Conservation (phyloP, 2,888 invertebrate genomes). For the Hydrotaea cyrtoneurina region DNA sequence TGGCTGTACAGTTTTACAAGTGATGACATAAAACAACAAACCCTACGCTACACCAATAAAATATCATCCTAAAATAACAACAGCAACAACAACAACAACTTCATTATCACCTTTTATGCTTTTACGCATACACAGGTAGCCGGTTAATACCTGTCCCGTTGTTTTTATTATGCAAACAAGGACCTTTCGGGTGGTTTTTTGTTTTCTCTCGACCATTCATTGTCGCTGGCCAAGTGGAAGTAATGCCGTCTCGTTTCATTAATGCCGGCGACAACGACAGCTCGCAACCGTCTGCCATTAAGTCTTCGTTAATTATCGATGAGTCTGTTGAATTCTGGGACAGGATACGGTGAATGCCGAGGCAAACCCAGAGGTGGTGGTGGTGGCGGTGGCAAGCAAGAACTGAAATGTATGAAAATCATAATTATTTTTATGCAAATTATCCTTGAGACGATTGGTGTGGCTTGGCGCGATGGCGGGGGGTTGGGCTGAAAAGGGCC, state of each 20-base stretch:
- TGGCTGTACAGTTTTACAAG: neutral
- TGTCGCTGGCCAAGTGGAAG: neutral
- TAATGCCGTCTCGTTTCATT: conserved; percentile 13
- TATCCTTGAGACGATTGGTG: conserved; percentile 5
- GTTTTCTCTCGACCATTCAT: neutral
- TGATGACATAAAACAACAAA: neutral
- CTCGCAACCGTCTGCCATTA: conserved; percentile 33
- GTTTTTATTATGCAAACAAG: neutral
- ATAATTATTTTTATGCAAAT: conserved; percentile 37
- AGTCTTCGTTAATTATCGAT: conserved; percentile 41
- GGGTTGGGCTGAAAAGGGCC: no score
- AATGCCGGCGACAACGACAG: conserved; percentile 34
- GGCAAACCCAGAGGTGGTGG: neutral
- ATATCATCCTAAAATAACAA: neutral
- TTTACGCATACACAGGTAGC: neutral
- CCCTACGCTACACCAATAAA: neutral
- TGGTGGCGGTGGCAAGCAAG: neutral
- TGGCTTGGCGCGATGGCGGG: no score
- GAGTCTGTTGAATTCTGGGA: neutral
- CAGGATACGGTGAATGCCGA: neutral
- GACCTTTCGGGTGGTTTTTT: neutral
- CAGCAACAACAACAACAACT: neutral
- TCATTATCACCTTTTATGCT: conserved; percentile 15
- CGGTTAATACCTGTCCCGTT: neutral
- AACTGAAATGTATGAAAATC: neutral